Evolutionary conservation across 2,113 vertebrate genomes (phyloP).

Genomic region (Dromaius novaehollandiae): DNA sequence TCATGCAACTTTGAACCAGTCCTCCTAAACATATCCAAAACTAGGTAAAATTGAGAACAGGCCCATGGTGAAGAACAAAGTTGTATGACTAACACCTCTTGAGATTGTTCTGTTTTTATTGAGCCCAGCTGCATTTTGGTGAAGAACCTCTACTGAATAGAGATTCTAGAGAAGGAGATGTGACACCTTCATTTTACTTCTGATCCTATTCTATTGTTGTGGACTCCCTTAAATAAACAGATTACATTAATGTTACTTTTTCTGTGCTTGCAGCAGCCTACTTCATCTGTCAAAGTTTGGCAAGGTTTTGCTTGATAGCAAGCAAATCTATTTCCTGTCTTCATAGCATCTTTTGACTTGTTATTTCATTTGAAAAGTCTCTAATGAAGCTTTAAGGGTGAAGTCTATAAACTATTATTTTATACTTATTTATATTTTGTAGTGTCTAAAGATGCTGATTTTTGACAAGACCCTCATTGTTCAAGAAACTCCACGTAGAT

Average conservation of each 20-base stretch:
- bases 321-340: not conserved
- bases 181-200: not conserved
- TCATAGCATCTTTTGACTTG: not conserved
- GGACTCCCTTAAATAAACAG: not conserved
- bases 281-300: not conserved
- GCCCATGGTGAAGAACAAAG: not conserved
- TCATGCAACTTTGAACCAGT: not conserved
- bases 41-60: not conserved
- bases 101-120: not conserved
- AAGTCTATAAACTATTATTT: not conserved
- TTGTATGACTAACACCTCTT: accelerated
- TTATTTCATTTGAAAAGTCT: not conserved
- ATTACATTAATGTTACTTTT: not conserved
- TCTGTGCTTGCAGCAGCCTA: not conserved
- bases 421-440: not conserved
- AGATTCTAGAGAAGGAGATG: not conserved
- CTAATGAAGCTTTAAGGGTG: not conserved
- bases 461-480: not conserved
- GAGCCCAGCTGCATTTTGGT: not conserved
- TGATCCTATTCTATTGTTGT: not conserved
- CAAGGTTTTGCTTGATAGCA: not conserved
- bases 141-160: not conserved
- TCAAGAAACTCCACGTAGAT: conserved; percentile 1
- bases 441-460: not conserved
- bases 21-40: not conserved